Conservation (phyloP, 2,888 invertebrate genomes). For the Drymonia ruficornis region DNA sequence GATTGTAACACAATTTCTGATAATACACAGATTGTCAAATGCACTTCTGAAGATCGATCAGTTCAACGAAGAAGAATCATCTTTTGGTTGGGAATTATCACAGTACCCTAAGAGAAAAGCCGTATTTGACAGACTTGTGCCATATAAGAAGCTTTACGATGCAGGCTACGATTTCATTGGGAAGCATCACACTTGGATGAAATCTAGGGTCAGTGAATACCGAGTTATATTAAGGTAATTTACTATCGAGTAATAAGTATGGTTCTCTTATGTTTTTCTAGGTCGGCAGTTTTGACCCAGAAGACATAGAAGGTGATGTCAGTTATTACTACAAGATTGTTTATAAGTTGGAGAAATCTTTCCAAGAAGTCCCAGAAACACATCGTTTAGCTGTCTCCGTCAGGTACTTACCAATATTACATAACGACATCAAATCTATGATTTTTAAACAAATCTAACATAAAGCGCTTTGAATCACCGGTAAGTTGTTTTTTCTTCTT, state of each 20-base stretch:
- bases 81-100: slow-evolving; percentile 95
- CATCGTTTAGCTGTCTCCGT: slow-evolving; percentile 88
- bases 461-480: too few relatives aligned
- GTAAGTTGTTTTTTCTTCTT: background rate
- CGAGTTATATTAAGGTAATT: too few relatives aligned
- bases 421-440: too few relatives aligned
- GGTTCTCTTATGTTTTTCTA: slow-evolving; percentile 49
- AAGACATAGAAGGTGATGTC: slow-evolving; percentile 93
- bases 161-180: slow-evolving; percentile 93
- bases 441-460: too few relatives aligned
- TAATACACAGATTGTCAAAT: slow-evolving; percentile 80
- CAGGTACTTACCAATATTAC: slow-evolving; percentile 50
- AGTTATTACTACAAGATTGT: slow-evolving; percentile 89
- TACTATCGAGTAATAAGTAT: too few relatives aligned
- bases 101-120: slow-evolving; percentile 94
- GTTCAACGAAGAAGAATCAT: slow-evolving; percentile 95
- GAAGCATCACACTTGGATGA: slow-evolving; percentile 94
- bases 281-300: slow-evolving; percentile 94
- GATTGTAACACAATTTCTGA: too few relatives aligned
- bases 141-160: slow-evolving; percentile 95
- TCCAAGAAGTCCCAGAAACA: slow-evolving; percentile 90
- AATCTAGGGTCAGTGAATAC: slow-evolving; percentile 73
- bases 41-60: slow-evolving; percentile 93
- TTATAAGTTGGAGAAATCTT: slow-evolving; percentile 94
- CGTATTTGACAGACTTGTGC: slow-evolving; percentile 91